A percentile compares a stretch with the other conserved stretches of the same genome.
Conservation (phyloP, 2,888 invertebrate species). For the Theodoxus fluviatilis region DNA sequence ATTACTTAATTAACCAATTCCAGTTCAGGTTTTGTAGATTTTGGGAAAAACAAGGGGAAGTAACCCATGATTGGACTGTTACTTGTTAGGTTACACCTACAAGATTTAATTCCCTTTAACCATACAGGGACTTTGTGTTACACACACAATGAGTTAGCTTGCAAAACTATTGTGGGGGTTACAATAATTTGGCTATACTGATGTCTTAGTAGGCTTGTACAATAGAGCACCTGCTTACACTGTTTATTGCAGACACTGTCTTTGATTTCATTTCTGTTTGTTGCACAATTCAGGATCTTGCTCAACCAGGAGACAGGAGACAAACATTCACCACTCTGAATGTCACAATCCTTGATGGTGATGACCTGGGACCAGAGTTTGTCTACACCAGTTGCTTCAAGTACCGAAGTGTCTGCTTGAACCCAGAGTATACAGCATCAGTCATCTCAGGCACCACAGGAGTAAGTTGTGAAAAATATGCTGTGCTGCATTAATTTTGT, state of each 20-base stretch:
- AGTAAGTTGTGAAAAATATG: no score
- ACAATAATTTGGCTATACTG: neutral
- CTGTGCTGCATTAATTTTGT: no score
- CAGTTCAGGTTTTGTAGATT: no score
- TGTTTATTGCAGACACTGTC: neutral
- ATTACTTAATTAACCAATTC: no score
- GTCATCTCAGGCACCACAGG: constrained; percentile 29
- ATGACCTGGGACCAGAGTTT: constrained; percentile 46
- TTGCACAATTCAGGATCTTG: constrained; percentile 30
- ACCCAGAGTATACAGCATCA: constrained; percentile 34
- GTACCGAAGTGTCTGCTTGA: constrained; percentile 32
- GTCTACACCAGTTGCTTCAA: constrained; percentile 33
- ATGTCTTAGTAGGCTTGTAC: neutral
- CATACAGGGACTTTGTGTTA: no score
- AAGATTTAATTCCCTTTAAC: no score
- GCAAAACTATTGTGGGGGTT: neutral
- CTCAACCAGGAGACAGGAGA: neutral
- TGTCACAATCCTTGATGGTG: constrained; percentile 40
- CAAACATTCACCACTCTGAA: constrained; percentile 27
- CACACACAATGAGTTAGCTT: neutral
- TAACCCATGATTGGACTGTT: no score
- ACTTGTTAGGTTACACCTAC: no score
- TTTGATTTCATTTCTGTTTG: neutral
- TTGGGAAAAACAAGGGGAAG: no score
- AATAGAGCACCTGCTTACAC: neutral